Base-by-base conservation (phyloP, 2,888 invertebrate species). In the Leuctra nigra region DNA sequence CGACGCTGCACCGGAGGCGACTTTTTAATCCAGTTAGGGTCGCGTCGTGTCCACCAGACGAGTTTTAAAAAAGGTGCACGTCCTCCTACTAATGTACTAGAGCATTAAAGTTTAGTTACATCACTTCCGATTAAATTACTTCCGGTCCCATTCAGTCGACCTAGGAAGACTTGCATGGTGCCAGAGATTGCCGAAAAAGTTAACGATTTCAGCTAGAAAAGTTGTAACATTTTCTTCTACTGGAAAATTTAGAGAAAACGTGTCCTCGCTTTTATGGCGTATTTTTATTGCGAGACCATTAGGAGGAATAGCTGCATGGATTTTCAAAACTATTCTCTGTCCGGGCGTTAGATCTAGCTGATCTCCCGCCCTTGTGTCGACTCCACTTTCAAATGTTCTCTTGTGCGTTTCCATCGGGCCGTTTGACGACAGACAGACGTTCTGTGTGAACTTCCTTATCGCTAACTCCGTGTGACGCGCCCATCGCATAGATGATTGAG, bases 101-200 rank as follows among this genome's bases (percentile, higher is more conserved):
- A 14, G 35, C 50, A 20, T 50, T 50, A 50, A 50, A 50, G 50
- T 50, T 47, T 50, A 50, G 50, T 35, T 50, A 50, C 50, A 50
- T 50, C 50, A 29, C 50, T 33, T 35, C 18, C 50, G 14, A 33
- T 35, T 20, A 35, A 50, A 50, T 50, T 29, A 20, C 50, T 29
- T 50, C 50, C 50, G 50, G 11, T 22, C 24, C 2, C 18, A 44
- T 44, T 44, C 44, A 44, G 44, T 29, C 29, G 7, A 6, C 29
- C 11, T 7, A 29, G n/a, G n/a, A n/a, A n/a, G n/a, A n/a, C n/a
- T n/a, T n/a, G n/a, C n/a, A n/a, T n/a, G n/a, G n/a, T n/a, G n/a
- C n/a, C 29, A 11, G 29, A 29, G 6, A 29, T 29, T 29, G 29
- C 29, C 29, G 29, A 29, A 29, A 11, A 29, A 29, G 29, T 29